Evolutionary conservation across 2,888 invertebrate species (phyloP).

Genomic region (Salticus scenicus): DNA sequence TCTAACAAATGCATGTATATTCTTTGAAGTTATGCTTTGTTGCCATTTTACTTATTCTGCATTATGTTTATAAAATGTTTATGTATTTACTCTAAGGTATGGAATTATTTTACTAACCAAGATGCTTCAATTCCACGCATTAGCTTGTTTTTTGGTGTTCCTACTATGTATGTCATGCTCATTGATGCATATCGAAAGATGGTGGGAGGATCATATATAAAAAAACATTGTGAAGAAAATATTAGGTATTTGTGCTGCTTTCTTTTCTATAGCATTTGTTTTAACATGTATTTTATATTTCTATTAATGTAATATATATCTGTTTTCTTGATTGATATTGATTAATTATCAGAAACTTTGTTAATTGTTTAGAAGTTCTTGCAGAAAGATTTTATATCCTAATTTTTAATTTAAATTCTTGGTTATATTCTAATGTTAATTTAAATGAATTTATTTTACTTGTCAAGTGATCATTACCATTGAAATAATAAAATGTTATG

Average conservation of each 20-base stretch:
- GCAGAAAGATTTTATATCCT: no score
- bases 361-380: no score
- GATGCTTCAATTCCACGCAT: conserved; percentile 78
- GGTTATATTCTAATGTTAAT: no score
- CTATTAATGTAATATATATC: neutral
- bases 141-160: conserved; percentile 91
- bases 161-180: conserved; percentile 88
- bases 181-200: conserved; percentile 84
- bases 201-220: conserved; percentile 79
- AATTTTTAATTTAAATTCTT: no score
- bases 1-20: no score
- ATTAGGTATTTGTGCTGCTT: conserved; percentile 77
- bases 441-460: no score
- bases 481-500: no score
- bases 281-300: neutral
- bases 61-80: no score
- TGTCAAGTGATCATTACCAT: no score
- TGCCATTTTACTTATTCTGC: no score
- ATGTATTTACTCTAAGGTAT: conserved; percentile 74
- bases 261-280: neutral
- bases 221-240: conserved; percentile 78
- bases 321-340: conserved; percentile 1
- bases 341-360: neutral
- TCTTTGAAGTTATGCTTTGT: no score
- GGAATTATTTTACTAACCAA: conserved; percentile 74